These are phyloP conservation scores for Leucophenga maculata DNA, from an alignment of 2,888 invertebrate species.

Conservation along the genomic window DNA sequence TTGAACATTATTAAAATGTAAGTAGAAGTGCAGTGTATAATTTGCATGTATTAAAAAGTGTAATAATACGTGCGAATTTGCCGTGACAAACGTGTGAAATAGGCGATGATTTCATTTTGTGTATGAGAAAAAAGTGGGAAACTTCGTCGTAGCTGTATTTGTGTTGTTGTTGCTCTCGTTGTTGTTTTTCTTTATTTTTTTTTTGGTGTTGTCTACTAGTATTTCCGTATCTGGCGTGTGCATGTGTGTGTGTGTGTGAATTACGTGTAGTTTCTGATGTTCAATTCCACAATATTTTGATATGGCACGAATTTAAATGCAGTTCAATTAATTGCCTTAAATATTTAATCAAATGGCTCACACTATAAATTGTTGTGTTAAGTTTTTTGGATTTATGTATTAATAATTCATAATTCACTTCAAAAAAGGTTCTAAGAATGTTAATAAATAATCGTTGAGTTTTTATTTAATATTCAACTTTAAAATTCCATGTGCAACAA, in stretches of 20 bases:
- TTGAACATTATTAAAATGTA: slow-evolving; percentile 54
- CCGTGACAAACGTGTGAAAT: slow-evolving; percentile 40
- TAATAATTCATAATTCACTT: no score
- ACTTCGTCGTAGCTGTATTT: slow-evolving; percentile 54
- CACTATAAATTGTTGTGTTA: no score
- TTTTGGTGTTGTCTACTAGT: slow-evolving; percentile 46
- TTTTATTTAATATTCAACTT: no score
- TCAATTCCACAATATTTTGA: not conserved
- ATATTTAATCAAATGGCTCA: no score
- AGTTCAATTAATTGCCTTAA: no score
- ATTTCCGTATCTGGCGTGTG: slow-evolving; percentile 30
- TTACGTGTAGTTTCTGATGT: not conserved
- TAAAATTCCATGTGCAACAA: no score
- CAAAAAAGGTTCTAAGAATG: no score
- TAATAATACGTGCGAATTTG: not conserved
- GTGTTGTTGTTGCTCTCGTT: slow-evolving; percentile 29
- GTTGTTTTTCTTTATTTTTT: slow-evolving; percentile 31
- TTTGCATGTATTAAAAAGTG: not conserved
- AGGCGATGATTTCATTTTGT: slow-evolving; percentile 69
- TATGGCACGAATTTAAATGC: not conserved
- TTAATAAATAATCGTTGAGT: no score
- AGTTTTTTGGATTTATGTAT: no score
- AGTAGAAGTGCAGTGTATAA: slow-evolving; percentile 36
- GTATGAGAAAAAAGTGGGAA: slow-evolving; percentile 54
- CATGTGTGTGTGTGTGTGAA: slow-evolving; percentile 27